Percentiles rank a stretch among this genome's conserved stretches.
Evolutionary conservation across 92 coral and sea anemone genomes (phyloP).

Genomic region (Epizoanthus fatuus): DNA sequence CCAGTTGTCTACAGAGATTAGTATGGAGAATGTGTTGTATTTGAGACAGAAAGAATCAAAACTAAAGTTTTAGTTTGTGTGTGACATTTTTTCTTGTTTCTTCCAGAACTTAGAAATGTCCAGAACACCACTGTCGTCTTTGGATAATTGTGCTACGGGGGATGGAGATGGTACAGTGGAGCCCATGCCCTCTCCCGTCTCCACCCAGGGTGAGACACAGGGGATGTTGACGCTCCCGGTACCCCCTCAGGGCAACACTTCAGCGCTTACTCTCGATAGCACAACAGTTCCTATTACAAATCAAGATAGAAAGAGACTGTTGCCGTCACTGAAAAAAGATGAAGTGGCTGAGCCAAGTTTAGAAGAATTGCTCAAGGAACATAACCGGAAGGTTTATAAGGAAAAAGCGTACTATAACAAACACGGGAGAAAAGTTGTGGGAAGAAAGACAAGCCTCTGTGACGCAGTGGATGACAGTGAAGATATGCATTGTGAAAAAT

Average conservation of each 20-base stretch:
- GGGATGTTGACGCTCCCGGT: neutral
- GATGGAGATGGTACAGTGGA: neutral
- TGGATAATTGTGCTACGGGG: no score
- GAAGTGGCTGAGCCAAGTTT: slow-evolving; percentile 15
- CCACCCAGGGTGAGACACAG: neutral
- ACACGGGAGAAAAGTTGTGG: slow-evolving; percentile 8
- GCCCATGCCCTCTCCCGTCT: neutral
- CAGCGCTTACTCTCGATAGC: neutral
- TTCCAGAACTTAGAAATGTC: neutral
- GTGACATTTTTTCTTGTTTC: neutral
- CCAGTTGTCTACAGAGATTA: no score
- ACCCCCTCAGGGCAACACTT: neutral
- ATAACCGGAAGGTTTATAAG: slow-evolving; percentile 11
- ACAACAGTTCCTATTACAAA: neutral
- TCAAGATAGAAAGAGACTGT: neutral
- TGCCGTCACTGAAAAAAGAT: neutral
- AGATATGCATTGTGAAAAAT: neutral
- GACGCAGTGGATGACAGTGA: neutral
- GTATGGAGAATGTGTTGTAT: no score
- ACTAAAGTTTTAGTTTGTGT: no score
- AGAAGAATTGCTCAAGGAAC: slow-evolving; percentile 26
- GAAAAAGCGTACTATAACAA: slow-evolving; percentile 15
- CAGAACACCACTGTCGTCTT: neutral
- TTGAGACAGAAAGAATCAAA: no score
- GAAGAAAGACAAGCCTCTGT: neutral